These are phyloP conservation scores for Corythaixoides concolor DNA, from an alignment of 2,113 vertebrate species.

Conservation along the genomic window DNA sequence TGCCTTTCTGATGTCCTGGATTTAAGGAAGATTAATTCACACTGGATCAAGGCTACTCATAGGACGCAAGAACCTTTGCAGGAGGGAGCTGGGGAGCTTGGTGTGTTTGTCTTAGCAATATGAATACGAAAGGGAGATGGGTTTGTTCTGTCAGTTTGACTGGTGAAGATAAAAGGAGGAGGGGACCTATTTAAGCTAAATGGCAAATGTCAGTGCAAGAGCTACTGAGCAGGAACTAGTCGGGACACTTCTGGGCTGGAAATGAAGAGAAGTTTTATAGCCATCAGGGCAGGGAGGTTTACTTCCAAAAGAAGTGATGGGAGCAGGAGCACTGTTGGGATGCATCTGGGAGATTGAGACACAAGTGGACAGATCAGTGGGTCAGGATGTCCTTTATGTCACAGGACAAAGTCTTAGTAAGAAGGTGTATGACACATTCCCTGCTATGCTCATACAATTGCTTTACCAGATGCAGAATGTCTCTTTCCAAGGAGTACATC, in stretches of 20 bases:
- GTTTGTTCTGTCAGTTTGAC: background rate
- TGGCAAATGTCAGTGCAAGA: background rate
- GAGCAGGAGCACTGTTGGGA: background rate
- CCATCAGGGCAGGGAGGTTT: background rate
- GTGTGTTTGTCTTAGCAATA: background rate
- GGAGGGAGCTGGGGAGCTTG: background rate
- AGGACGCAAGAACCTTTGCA: background rate
- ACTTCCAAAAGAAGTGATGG: background rate
- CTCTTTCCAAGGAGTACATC: background rate
- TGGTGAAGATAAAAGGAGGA: background rate
- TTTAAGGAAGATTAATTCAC: background rate
- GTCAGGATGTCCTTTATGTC: background rate
- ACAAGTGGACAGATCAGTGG: background rate
- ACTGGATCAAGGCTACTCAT: background rate
- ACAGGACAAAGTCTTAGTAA: background rate
- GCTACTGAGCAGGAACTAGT: background rate
- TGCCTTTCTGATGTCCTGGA: background rate
- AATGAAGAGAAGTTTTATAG: background rate
- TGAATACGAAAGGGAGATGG: background rate
- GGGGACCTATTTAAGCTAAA: background rate
- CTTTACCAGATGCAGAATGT: background rate
- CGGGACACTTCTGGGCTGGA: background rate
- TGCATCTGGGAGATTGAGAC: background rate
- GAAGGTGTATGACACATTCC: accelerated
- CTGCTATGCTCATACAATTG: accelerated